Evolutionary conservation across 2,888 invertebrate species (phyloP).

Genomic region (Odontothrips loti): DNA sequence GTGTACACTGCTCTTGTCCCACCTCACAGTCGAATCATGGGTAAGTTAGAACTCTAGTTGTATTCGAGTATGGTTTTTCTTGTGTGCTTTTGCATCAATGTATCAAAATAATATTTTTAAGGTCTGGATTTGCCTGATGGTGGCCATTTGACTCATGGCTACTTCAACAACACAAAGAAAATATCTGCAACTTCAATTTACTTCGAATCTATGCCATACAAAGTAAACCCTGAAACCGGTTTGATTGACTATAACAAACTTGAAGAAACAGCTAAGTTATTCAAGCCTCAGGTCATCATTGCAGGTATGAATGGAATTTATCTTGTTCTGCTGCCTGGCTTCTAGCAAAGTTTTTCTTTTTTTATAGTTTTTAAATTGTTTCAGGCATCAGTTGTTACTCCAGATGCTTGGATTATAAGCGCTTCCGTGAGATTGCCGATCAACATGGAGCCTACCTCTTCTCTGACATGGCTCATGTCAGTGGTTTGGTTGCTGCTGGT

Average conservation of each 20-base stretch:
- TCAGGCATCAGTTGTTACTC: conserved; percentile 84
- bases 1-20: conserved; percentile 87
- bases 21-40: conserved; percentile 95
- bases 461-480: conserved; percentile 95
- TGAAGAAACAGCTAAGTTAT: conserved; percentile 73
- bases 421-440: conserved; percentile 79
- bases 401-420: conserved; percentile 83
- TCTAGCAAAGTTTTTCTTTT: background rate
- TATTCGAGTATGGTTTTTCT: conserved; percentile 12
- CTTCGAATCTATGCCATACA: conserved; percentile 98
- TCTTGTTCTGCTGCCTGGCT: background rate
- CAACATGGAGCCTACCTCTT: conserved; percentile 80
- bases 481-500: conserved; percentile 86
- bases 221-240: conserved; percentile 73
- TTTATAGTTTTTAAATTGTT: background rate
- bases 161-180: conserved; percentile 83
- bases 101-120: conserved; percentile 33
- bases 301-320: conserved; percentile 57
- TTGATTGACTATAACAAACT: conserved; percentile 90
- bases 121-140: conserved; percentile 94
- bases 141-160: conserved; percentile 88
- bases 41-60: conserved; percentile 38
- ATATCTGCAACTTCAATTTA: conserved; percentile 96
- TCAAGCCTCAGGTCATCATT: conserved; percentile 88
- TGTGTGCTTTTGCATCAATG: background rate